Base-by-base conservation (phyloP, 2,113 vertebrate genomes). In the Peromyscus leucopus region DNA sequence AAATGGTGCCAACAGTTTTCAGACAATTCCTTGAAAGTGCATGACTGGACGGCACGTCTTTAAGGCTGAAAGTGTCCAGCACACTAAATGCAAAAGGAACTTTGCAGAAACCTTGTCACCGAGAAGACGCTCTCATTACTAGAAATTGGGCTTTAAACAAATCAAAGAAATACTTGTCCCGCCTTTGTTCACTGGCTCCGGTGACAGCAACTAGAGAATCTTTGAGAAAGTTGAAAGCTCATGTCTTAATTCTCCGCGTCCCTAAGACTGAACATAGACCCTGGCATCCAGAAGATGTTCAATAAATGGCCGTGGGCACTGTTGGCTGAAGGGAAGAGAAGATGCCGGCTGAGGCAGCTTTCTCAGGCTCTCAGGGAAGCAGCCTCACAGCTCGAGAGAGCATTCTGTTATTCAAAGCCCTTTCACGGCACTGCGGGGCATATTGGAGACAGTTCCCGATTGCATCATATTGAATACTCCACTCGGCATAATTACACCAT, bases 401-500 rank as follows among this genome's bases (percentile, higher is more conserved):
- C 65, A 13, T 26, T 97, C 48, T 95, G 39, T 48, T 46, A 55
- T 79, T 82, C 80, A 78, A 72, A 95, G 84, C 39, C 84, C 92
- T 76, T 57, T 48, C 84, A 26, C 57, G 80, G 69, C 16, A 48
- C 97, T 86, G 28, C 19, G 8, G 95, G 95, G 92, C 89, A 83
- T 86, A 94, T 51, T 90, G 94, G 97, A 98, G 95, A 93, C 96
- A 84, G 97, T 22, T 79, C 36, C 74, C 4, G 48, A 96, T 85
- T 93, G 93, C 95, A 96, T 94, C 95, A 90, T 90, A 84, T 88
- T 95, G 87, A 92, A 78, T 12, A 69, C 78, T 84, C 95, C 26
- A 80, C 82, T 90, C 87, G 74, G 95, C 84, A 61, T 97, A 97
- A 98, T 98, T 97, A 97, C 80, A 97, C 85, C 82, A n/a, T n/a